Percentiles rank a stretch among this genome's conserved stretches.
Evolutionary conservation across 2,113 vertebrate species (phyloP).

Genomic region (Strix uralensis): DNA sequence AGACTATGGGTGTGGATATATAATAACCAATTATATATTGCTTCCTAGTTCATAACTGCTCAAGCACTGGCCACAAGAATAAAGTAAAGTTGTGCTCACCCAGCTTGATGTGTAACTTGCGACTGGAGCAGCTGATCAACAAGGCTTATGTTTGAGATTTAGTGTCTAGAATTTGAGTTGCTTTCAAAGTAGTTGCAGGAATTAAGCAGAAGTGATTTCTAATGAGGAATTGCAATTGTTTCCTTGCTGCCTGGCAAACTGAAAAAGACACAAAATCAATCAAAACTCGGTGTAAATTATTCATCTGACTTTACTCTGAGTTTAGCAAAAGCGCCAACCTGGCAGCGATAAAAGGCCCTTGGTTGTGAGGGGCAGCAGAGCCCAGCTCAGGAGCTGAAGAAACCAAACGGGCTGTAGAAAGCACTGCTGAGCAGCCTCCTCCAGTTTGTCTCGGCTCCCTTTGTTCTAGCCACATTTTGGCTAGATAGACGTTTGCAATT

Average conservation of each 20-base stretch:
- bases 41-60: neutral
- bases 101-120: neutral
- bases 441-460: neutral
- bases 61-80: neutral
- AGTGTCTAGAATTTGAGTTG: neutral
- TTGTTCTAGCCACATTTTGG: neutral
- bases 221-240: neutral
- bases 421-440: neutral
- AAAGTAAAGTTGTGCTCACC: neutral
- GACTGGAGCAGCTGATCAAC: neutral
- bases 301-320: neutral
- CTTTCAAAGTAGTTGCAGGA: neutral
- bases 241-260: neutral
- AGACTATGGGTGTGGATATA: neutral
- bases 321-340: neutral
- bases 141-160: neutral
- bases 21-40: too few relatives aligned
- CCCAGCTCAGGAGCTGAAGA: neutral
- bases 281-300: conserved; percentile 1
- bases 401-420: neutral
- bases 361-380: neutral
- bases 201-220: conserved; percentile 28
- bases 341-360: neutral
- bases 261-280: conserved; percentile 44
- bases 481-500: neutral